Conservation (phyloP, 2,888 invertebrate species). For the Flexamia atlantica region DNA sequence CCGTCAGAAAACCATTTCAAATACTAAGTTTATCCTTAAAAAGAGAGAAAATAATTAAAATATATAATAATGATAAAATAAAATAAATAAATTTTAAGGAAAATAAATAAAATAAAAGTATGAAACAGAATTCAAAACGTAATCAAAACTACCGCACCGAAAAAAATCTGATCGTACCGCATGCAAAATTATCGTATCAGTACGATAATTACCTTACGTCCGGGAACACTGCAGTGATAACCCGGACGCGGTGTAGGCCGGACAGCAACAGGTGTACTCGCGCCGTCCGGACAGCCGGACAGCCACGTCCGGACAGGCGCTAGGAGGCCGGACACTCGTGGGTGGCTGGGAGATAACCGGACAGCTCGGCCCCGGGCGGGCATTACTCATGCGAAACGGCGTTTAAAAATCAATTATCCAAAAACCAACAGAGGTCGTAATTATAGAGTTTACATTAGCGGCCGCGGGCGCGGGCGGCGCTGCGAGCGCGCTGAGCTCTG, state of each 20-base stretch:
- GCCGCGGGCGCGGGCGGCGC: constrained; percentile 27
- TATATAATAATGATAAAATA: no score
- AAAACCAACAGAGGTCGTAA: constrained; percentile 68
- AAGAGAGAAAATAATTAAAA: no score
- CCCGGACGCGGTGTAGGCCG: not conserved
- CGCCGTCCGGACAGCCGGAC: not conserved
- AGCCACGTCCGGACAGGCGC: constrained; percentile 14
- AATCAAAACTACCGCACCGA: no score
- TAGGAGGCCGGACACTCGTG: constrained; percentile 49
- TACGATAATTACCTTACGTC: no score
- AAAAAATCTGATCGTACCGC: no score
- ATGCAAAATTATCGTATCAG: no score
- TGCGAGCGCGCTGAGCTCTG: constrained; percentile 3
- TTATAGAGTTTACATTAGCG: constrained; percentile 67
- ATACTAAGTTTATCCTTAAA: no score
- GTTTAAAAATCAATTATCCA: constrained; percentile 71
- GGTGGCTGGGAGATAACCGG: constrained; percentile 48
- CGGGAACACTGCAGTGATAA: no score
- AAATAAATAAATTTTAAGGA: no score
- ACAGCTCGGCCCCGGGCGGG: constrained; percentile 62
- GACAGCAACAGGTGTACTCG: constrained; percentile 30
- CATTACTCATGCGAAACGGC: constrained; percentile 69
- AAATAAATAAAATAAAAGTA: no score
- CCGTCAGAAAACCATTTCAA: no score
- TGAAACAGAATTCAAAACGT: no score